These are phyloP conservation scores for Drosophila multiciliata DNA, from an alignment of 2,888 invertebrate species.

Conservation along the genomic window DNA sequence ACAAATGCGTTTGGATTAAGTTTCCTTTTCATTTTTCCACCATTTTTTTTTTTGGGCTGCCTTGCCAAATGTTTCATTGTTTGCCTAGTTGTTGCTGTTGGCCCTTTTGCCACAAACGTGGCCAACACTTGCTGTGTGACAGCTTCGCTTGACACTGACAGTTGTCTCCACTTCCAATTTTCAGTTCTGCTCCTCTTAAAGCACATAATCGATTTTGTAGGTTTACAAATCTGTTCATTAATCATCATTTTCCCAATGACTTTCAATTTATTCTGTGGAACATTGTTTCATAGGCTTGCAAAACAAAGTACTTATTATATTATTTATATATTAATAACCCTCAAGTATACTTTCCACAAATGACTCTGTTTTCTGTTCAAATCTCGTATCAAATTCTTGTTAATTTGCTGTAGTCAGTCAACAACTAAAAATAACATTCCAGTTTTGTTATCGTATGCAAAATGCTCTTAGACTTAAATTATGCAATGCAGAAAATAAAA, in stretches of 20 bases:
- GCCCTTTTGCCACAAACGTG: conserved; percentile 30
- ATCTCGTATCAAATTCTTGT: conserved; percentile 2
- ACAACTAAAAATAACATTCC: not conserved
- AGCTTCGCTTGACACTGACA: conserved; percentile 60
- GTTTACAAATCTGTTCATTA: conserved; percentile 25
- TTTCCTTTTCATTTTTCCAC: not conserved
- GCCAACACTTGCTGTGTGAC: conserved; percentile 61
- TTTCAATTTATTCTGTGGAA: conserved; percentile 27
- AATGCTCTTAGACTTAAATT: not conserved
- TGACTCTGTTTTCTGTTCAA: conserved; percentile 9
- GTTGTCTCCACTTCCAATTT: not conserved
- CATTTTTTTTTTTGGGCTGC: conserved; percentile 29
- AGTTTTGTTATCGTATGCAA: not conserved
- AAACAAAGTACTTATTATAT: conserved; percentile 20
- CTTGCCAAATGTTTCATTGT: conserved; percentile 66
- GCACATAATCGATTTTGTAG: conserved; percentile 38
- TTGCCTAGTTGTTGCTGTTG: conserved; percentile 1
- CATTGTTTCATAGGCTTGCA: not conserved
- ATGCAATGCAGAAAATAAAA: not conserved
- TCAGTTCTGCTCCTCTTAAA: conserved; percentile 7
- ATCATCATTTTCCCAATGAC: conserved; percentile 43
- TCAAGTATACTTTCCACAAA: not conserved
- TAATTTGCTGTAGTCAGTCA: not conserved
- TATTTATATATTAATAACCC: conserved; percentile 31
- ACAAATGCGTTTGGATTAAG: conserved; percentile 39